Evolutionary conservation across 64 coral and sea anemone genomes (phyloP).

Genomic region (Montipora capricornis): DNA sequence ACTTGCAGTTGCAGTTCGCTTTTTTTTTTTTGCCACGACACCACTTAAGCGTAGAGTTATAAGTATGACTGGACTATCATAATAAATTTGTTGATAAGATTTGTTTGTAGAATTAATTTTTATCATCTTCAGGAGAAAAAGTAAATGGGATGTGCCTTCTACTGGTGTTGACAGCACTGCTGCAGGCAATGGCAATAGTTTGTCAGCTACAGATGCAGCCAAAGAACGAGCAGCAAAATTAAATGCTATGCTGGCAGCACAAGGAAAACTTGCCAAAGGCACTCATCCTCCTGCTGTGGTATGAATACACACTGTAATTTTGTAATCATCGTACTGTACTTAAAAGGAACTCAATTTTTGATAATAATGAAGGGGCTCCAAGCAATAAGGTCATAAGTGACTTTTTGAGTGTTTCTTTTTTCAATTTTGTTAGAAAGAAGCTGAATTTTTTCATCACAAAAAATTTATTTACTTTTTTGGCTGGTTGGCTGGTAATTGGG

Average conservation of each 20-base stretch:
- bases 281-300: conserved; percentile 72
- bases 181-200: background rate
- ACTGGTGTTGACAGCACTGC: background rate
- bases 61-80: background rate
- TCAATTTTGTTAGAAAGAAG: too few relatives aligned
- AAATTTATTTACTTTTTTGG: too few relatives aligned
- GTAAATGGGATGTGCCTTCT: conserved; percentile 75
- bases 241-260: conserved; percentile 97
- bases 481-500: too few relatives aligned
- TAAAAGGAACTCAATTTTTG: too few relatives aligned
- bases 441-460: too few relatives aligned
- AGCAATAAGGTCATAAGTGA: too few relatives aligned
- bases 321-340: too few relatives aligned
- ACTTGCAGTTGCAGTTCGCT: too few relatives aligned
- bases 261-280: conserved; percentile 91
- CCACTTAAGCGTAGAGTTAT: too few relatives aligned
- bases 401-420: too few relatives aligned
- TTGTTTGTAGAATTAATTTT: background rate
- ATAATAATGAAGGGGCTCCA: too few relatives aligned
- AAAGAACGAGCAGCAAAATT: conserved; percentile 92
- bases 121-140: conserved; percentile 2
- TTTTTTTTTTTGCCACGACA: too few relatives aligned
- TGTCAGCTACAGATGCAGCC: conserved; percentile 92
- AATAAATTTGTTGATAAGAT: background rate
- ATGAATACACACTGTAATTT: background rate